A percentile compares a stretch with the other conserved stretches of the same genome.
phyloP scores from a whole-genome alignment of 35 echinoderm and acorn worm genomes.

The Anneissia japonica region DNA sequence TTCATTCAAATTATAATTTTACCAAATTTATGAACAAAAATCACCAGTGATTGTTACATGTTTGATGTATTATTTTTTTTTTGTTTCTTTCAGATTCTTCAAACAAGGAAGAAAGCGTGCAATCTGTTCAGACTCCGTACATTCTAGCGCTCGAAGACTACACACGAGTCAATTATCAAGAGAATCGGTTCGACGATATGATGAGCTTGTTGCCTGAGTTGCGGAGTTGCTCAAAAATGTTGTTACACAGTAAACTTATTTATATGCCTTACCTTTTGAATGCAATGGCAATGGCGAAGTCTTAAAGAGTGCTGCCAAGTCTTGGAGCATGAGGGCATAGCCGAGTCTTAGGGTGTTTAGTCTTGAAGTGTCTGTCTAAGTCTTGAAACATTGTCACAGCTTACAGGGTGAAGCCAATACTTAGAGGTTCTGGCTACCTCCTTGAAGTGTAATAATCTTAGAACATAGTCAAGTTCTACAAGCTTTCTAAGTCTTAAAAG shows the following conservation, averaged over 20 bases:
- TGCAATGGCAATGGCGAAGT: slow-evolving; percentile 54
- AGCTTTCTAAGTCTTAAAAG: no score
- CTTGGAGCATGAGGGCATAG: neutral
- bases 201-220: slow-evolving; percentile 72
- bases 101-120: slow-evolving; percentile 42
- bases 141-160: slow-evolving; percentile 82
- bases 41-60: neutral
- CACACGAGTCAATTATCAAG: slow-evolving; percentile 68
- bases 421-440: no score
- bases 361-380: no score
- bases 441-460: no score
- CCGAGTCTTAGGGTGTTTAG: no score
- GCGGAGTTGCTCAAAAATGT: slow-evolving; percentile 46
- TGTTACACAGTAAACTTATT: slow-evolving; percentile 82
- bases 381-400: no score
- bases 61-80: neutral
- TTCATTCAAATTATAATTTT: neutral
- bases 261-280: slow-evolving; percentile 98
- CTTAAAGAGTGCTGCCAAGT: neutral
- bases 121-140: slow-evolving; percentile 64
- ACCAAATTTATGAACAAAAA: neutral
- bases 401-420: no score
- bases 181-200: slow-evolving; percentile 67
- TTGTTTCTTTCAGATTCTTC: slow-evolving; percentile 34
- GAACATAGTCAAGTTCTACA: no score